Base-by-base conservation (phyloP, 1,140 invertebrate species). In the Plutomurus gul region DNA sequence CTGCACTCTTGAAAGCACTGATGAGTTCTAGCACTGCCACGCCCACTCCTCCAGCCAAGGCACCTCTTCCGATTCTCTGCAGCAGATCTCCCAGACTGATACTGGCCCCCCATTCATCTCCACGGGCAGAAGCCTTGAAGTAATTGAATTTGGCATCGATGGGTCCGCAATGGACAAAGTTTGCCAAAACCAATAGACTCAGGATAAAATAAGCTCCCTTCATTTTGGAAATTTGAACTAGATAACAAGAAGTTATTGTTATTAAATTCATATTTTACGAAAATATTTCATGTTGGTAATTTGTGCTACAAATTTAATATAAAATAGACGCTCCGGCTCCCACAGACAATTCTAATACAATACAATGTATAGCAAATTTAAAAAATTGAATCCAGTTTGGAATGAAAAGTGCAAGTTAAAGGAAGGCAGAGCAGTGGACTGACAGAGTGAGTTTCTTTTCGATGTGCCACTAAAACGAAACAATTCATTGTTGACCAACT, bases 11-110 rank as follows among this genome's bases (percentile, higher is more conserved):
- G 20, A 72, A 72, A 8, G 70, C 70, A 25, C 22, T n/a, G 3
- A 72, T 43, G 18, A 72, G 22, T 39, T 72, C 70, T 37, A 72
- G 40, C 16, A 72, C 70, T 13, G 70, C 70, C 22, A 43, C 11
- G 3, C 70, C 70, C 0, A 72, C 36, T n/a, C 70, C 70, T 40
- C 70, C 70, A 43, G 70, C 70, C 18, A 72, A 72, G 18, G 70
- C 70, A 40, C 37, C 37, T 13, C 70, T 16, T 72, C 70, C 70
- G n/a, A 72, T 72, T 72, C 70, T 39, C 18, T 72, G 70, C 10
- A 72, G 40, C 39, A 72, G 70, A 40, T 72, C 70, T 40, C 70
- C 39, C 3, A 72, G 25, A 43, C 70, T 72, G 22, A 72, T 72
- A n/a, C 36, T 40, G 0, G 70, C 70, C 25, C 37, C 70, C 37